Evolutionary conservation across 2,113 vertebrate genomes (phyloP).

Genomic region (Leptobrachium ailaonicum): DNA sequence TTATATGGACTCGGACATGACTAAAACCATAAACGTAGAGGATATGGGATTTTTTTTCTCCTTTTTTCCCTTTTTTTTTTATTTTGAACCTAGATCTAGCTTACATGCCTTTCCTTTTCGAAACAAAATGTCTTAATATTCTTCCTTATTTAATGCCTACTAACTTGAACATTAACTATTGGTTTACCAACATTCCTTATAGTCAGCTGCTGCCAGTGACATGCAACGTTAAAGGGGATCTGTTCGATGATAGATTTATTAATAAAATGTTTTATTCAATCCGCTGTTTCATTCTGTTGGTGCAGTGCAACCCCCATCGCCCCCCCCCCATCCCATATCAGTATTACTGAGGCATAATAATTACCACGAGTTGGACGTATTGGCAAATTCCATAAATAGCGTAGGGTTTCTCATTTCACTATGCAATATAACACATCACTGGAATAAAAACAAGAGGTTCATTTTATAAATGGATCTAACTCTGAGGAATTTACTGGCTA

Average conservation of each 20-base stretch:
- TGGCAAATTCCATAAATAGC: not conserved
- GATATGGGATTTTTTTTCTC: not conserved
- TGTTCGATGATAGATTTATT: too few relatives aligned
- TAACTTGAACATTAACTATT: not conserved
- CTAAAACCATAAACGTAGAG: not conserved
- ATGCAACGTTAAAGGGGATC: not conserved
- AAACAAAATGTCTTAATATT: not conserved
- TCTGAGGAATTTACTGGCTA: not conserved
- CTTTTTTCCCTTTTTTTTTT: too few relatives aligned
- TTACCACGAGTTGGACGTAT: too few relatives aligned
- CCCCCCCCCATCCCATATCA: not conserved
- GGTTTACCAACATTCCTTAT: slow-evolving; percentile 3
- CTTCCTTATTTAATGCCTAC: not conserved
- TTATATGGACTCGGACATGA: not conserved
- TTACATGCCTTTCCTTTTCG: not conserved
- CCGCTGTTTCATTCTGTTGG: too few relatives aligned
- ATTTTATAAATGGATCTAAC: not conserved
- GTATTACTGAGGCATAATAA: not conserved
- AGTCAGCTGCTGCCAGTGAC: not conserved
- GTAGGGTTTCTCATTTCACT: not conserved
- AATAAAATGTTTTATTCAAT: too few relatives aligned
- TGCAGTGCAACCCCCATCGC: too few relatives aligned
- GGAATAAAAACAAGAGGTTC: not conserved
- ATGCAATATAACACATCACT: not conserved
- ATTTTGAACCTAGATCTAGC: too few relatives aligned